Evolutionary conservation across 2,113 vertebrate genomes (phyloP), one percentile per base, ranked within the genome.

Genomic region (Pteropus alecto): DNA sequence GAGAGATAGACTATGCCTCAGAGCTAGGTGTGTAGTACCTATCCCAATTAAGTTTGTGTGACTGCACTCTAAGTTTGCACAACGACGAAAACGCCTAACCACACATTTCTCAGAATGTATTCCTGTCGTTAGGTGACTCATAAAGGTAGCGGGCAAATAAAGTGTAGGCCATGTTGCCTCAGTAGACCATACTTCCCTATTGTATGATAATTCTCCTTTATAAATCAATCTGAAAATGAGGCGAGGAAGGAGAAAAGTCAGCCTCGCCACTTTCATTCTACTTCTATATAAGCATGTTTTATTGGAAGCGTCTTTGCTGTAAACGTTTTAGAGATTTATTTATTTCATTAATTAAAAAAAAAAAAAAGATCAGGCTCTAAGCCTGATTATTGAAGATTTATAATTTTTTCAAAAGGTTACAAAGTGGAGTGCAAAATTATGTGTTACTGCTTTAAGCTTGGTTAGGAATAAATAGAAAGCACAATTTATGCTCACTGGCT

Each of bases 351-450:
- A 73, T 43, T 77, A 87, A 10, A 46, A 46, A 46, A 43, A 58
- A 84, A 46, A 91, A 46, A 91, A 70, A 28, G 15, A 82, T n/a
- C 54, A 90, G 79, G 16, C 38, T 58, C 0, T 11, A 68, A 48
- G 15, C 7, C 43, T 54, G 28, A 56, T 95, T 84, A 74, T 35
- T 48, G 11, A 90, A 92, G 43, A 87, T 67, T 81, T 82, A 90
- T 43, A 51, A 60, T 87, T 87, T 46, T 93, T 88, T 41, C 38
- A 82, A 70, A 97, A 38, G 19, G 4, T 74, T 58, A 51, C 74
- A 96, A 89, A 92, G 33, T 22, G 51, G 12, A 70, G 51, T 88
- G 38, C 9, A 94, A 93, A 90, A 78, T 92, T 90, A 63, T 3
- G 26, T 30, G 30, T 48, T 65, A 43, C 58, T 84, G 28, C 28